Conservation (phyloP, 2,113 vertebrate species). For the Pyxicephalus adspersus region DNA sequence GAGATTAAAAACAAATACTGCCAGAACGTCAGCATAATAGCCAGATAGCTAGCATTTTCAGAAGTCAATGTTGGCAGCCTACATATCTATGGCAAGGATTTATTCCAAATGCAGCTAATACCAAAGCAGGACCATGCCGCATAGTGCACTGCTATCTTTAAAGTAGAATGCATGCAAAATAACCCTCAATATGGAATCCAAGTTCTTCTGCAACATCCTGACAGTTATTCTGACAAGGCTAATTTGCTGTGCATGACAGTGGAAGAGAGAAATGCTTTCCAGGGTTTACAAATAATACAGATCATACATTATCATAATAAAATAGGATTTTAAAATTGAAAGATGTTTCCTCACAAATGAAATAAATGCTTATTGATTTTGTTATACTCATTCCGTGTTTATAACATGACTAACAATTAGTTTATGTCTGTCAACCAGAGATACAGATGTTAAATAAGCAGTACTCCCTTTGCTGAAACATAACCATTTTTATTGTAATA, state of each 20-base stretch:
- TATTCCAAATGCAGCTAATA: no score
- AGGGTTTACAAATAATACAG: slow-evolving; percentile 5
- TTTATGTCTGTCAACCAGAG: no score
- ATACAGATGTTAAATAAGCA: not conserved
- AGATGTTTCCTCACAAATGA: no score
- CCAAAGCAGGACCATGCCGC: not conserved
- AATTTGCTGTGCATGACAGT: slow-evolving; percentile 23
- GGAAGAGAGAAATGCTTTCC: not conserved
- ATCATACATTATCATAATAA: not conserved
- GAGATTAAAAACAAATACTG: no score
- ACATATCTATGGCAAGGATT: no score
- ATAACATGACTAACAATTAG: not conserved
- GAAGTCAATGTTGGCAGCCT: no score
- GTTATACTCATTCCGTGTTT: not conserved
- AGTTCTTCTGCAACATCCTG: slow-evolving; percentile 8
- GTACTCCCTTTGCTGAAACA: not conserved
- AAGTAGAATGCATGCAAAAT: not conserved
- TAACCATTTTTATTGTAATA: not conserved
- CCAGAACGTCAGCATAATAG: no score
- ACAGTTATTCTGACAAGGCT: slow-evolving; percentile 19
- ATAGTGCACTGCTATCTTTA: not conserved
- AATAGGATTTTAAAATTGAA: no score
- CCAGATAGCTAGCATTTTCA: no score
- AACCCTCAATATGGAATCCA: not conserved
- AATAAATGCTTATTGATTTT: no score